A percentile compares a stretch with the other conserved stretches of the same genome.
Evolutionary conservation across 2,797 vertebrate species (phyloP).

Genomic region (Hyperoplus lanceolatus): DNA sequence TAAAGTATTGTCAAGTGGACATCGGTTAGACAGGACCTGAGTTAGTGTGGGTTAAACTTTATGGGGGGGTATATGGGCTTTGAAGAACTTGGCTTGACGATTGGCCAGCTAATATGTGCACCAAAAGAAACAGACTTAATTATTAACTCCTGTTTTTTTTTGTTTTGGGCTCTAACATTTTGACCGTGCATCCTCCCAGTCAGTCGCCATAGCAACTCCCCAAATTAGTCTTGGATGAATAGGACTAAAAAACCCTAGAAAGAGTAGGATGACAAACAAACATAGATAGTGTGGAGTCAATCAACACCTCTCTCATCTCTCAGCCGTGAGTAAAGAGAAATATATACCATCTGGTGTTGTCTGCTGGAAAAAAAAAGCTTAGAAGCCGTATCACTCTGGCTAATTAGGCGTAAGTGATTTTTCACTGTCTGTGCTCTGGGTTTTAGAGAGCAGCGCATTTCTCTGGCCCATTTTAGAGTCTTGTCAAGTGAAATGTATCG

Average conservation of each 20-base stretch:
- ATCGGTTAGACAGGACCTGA: no score
- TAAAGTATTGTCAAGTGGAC: no score
- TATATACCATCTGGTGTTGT: conserved; percentile 67
- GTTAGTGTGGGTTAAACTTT: no score
- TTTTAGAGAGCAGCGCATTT: conserved; percentile 28
- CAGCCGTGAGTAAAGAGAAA: conserved; percentile 35
- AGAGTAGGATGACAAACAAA: not conserved
- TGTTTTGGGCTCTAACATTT: no score
- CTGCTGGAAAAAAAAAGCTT: conserved; percentile 12
- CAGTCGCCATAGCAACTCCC: conserved; percentile 28
- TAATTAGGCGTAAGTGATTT: conserved; percentile 57
- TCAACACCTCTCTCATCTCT: conserved; percentile 58
- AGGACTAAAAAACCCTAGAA: not conserved
- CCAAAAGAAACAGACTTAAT: not conserved
- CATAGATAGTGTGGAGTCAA: conserved; percentile 40
- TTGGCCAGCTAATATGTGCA: not conserved
- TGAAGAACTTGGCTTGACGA: not conserved
- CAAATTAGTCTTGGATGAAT: conserved; percentile 13
- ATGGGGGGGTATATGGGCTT: not conserved
- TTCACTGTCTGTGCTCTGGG: conserved; percentile 15
- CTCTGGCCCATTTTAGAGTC: conserved; percentile 4
- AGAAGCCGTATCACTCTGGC: conserved; percentile 31
- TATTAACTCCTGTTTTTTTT: no score
- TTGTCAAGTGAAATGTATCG: conserved; percentile 23
- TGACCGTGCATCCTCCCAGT: not conserved